Percentiles rank a stretch among this genome's conserved stretches.
These are phyloP conservation scores for Kryptolebias ocellatus DNA, from an alignment of 2,797 vertebrate genomes.

Conservation along the genomic window DNA sequence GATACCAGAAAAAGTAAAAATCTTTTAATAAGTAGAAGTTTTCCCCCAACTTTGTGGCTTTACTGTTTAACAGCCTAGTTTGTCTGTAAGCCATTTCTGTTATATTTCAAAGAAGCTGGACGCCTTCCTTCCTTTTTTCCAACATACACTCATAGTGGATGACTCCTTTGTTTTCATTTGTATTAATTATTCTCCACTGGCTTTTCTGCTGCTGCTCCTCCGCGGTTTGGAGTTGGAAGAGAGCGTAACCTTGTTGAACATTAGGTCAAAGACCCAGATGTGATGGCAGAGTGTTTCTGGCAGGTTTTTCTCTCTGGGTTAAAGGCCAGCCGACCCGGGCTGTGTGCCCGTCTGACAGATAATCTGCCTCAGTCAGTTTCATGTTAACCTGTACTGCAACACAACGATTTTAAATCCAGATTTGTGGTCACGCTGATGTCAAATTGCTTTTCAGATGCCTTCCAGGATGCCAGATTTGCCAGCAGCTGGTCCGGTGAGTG, in stretches of 20 bases:
- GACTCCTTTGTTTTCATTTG: conserved; percentile 60
- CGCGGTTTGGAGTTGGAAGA: conserved; percentile 31
- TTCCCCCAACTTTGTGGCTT: neutral
- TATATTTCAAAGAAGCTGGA: conserved; percentile 35
- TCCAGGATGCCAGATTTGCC: conserved; percentile 99
- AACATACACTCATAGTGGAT: conserved; percentile 19
- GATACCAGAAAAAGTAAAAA: too few relatives aligned
- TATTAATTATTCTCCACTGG: conserved; percentile 66
- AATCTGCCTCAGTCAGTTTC: conserved; percentile 35
- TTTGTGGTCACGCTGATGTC: conserved; percentile 20
- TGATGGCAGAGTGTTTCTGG: conserved; percentile 33
- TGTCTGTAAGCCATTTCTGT: conserved; percentile 29
- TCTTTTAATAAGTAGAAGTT: conserved; percentile 2
- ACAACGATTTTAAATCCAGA: neutral
- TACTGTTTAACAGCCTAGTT: conserved; percentile 24
- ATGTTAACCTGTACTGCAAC: neutral
- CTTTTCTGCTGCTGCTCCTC: conserved; percentile 21
- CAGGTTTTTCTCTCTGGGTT: conserved; percentile 39
- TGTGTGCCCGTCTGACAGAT: conserved; percentile 41
- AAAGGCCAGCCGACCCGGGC: conserved; percentile 44
- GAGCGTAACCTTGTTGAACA: conserved; percentile 27
- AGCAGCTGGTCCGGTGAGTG: conserved; percentile 96
- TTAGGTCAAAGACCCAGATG: conserved; percentile 27
- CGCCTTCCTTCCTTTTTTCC: conserved; percentile 19
- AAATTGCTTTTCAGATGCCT: conserved; percentile 89